A percentile compares a stretch with the other conserved stretches of the same genome.
Conservation (phyloP, 2,888 invertebrate genomes). For the Siphonodentalium dalli region DNA sequence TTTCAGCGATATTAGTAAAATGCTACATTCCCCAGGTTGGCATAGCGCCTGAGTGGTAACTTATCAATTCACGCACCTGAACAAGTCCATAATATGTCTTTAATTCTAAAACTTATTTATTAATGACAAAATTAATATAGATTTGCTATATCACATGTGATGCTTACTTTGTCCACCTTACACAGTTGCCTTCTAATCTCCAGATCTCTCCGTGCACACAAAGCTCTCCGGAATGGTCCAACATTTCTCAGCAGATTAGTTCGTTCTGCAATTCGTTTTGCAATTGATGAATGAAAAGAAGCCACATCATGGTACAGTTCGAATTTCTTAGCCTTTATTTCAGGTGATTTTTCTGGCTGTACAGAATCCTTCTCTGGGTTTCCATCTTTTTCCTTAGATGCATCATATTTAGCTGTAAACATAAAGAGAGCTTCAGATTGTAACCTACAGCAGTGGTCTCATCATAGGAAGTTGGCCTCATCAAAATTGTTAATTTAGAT, state of each 20-base stretch:
- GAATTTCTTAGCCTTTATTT: conserved; percentile 18
- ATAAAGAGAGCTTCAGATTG: no score
- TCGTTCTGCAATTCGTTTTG: conserved; percentile 54
- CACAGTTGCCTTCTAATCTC: conserved; percentile 71
- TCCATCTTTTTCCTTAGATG: conserved; percentile 1
- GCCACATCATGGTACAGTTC: conserved; percentile 50
- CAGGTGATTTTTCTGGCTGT: not conserved
- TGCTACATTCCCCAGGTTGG: no score
- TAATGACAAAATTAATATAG: not conserved
- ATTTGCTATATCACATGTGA: not conserved
- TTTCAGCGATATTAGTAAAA: no score
- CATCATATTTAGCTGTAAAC: conserved; percentile 7
- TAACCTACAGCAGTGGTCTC: no score
- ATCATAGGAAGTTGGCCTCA: no score
- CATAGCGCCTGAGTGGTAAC: no score
- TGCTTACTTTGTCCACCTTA: conserved; percentile 55
- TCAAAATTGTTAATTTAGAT: no score
- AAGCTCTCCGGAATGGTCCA: conserved; percentile 78
- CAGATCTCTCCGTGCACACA: conserved; percentile 82
- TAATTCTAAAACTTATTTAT: no score
- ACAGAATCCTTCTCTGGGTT: not conserved
- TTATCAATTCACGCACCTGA: no score
- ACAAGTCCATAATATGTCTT: no score
- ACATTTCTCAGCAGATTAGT: conserved; percentile 73
- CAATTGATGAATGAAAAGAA: conserved; percentile 51